Evolutionary conservation across 2,113 vertebrate species (phyloP).

Genomic region (Nipponia nippon): DNA sequence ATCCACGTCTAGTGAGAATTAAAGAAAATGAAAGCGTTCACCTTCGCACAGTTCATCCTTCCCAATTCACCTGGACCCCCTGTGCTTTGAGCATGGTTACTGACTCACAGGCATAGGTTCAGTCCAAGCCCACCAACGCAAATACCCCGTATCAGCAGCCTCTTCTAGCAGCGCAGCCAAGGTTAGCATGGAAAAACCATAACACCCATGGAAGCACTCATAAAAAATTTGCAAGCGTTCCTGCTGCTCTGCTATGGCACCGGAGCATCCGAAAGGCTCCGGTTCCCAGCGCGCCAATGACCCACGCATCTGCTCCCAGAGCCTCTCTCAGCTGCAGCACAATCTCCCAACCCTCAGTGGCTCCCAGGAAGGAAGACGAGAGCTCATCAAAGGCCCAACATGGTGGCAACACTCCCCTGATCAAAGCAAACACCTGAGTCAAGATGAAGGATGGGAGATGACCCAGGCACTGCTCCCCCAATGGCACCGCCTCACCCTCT

Average conservation of each 20-base stretch:
- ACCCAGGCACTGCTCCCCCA: not conserved
- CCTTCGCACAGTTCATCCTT: not conserved
- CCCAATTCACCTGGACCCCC: not conserved
- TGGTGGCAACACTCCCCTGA: not conserved
- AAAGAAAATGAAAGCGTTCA: not conserved
- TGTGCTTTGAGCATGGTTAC: not conserved
- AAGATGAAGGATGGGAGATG: not conserved
- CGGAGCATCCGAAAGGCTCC: not conserved
- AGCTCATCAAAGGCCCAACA: not conserved
- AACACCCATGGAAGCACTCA: not conserved
- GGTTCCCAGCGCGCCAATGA: not conserved
- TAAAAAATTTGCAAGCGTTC: not conserved
- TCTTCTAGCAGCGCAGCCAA: not conserved
- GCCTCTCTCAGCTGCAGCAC: not conserved
- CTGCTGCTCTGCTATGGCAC: not conserved
- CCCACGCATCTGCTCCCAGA: not conserved
- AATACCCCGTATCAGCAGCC: not conserved
- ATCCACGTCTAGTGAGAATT: not conserved
- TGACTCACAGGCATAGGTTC: not conserved
- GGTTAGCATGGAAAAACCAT: not conserved
- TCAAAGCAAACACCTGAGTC: not conserved
- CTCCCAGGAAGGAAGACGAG: not conserved
- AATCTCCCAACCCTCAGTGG: not conserved
- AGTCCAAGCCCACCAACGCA: not conserved
- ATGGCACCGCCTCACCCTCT: not conserved